Base-by-base conservation (phyloP, 1,140 invertebrate species). In the Hesperophylax magnus region DNA sequence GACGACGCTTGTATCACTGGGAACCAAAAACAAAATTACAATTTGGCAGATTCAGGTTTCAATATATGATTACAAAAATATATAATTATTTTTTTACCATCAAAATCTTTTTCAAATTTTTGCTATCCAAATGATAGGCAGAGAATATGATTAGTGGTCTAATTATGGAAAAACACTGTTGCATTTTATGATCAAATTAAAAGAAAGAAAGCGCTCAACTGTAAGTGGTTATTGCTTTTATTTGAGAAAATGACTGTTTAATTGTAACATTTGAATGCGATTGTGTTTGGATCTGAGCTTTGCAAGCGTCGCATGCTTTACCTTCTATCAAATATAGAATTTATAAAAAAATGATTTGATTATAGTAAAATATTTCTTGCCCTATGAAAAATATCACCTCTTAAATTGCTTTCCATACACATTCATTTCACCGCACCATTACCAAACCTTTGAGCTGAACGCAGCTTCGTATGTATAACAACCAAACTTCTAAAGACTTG, bases 401-500 rank as follows among this genome's bases (percentile, higher is more conserved):
- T 65, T 65, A 65, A 31, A 65, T 65, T 65, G 61, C 61, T 65
- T 65, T 65, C 61, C 61, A 24, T 65, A 22, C 61, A 58, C n/a
- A 58, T 58, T 18, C 56, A 8, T 17, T 24, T 24, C 24, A 24
- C 61, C 15, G 7, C 20, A 15, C 60, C 3, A 8, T 22, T 24
- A 27, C 15, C 61, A 27, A 18, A 65, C 15, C 61, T 17, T 27
- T 27, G 20, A 65, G 24, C 61, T 6, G 0, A 15, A 65, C 24
- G 24, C 5, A 5, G 54, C 17, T 4, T 18, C 11, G 20, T 2
- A 22, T 18, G 6, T n/a, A n/a, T 9, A 58, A 58, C 56, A 18
- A n/a, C n/a, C n/a, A 22, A 58, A 8, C 0, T n/a, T 18, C 1
- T 58, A 58, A 58, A 6, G 20, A 58, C 20, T n/a, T 8, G 20